Percentiles rank a stretch among this genome's conserved stretches.
These are phyloP conservation scores for Amblyornis subalaris DNA, from an alignment of 2,113 vertebrate genomes.

Conservation along the genomic window DNA sequence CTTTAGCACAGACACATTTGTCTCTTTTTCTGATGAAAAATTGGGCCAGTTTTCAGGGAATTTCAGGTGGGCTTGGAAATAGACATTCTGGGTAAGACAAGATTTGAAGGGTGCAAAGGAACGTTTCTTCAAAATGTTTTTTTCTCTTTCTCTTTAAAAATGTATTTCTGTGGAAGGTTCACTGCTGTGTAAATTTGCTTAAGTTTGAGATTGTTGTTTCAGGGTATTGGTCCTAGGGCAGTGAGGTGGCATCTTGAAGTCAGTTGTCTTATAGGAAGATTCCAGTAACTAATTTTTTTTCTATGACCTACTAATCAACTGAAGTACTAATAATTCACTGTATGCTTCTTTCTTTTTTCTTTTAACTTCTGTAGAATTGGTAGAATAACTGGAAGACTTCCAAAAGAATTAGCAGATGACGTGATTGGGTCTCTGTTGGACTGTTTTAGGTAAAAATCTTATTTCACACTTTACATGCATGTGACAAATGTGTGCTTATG, in stretches of 20 bases:
- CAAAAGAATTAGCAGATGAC: conserved; percentile 90
- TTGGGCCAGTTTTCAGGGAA: neutral
- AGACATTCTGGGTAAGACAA: neutral
- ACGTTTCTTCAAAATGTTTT: neutral
- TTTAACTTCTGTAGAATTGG: conserved; percentile 78
- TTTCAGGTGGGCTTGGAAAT: neutral
- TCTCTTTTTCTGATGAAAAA: neutral
- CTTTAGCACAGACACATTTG: neutral
- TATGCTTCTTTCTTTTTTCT: neutral
- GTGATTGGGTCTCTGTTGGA: conserved; percentile 93
- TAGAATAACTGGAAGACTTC: conserved; percentile 90
- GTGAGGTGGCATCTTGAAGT: neutral
- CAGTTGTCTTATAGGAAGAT: neutral
- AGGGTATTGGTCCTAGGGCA: neutral
- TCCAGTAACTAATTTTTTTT: neutral
- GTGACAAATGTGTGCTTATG: neutral
- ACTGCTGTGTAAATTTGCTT: neutral
- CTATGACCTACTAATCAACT: neutral
- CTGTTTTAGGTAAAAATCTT: conserved; percentile 84
- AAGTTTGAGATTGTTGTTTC: neutral
- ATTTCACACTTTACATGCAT: neutral
- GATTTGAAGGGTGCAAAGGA: neutral
- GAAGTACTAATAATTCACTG: neutral
- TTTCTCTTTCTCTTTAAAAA: neutral
- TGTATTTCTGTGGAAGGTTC: neutral